These are phyloP conservation scores for Pelagia noctiluca DNA, from an alignment of 30 jellyfish, hydroid and myxozoan species.

Conservation along the genomic window DNA sequence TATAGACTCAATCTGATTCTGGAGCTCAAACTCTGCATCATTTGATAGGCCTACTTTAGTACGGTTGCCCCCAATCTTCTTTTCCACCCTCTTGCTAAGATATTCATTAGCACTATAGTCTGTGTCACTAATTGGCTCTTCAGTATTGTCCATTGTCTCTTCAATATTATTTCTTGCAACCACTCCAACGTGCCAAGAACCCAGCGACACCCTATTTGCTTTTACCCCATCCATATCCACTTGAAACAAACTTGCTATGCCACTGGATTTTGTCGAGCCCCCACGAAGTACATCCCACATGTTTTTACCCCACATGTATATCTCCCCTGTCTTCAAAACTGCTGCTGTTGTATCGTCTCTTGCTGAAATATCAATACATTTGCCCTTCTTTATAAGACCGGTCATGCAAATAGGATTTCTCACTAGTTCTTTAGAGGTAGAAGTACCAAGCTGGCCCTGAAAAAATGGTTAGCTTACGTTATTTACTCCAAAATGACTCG, in stretches of 20 bases:
- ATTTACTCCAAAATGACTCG: background rate
- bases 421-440: background rate
- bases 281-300: constrained; percentile 64
- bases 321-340: constrained; percentile 32
- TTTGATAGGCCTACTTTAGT: too few relatives aligned
- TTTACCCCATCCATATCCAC: background rate
- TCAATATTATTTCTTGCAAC: constrained; percentile 11
- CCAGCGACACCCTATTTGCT: constrained; percentile 28
- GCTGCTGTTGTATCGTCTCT: constrained; percentile 59
- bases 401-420: constrained; percentile 23
- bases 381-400: background rate
- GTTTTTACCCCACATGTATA: constrained; percentile 64
- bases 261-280: constrained; percentile 11
- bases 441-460: constrained; percentile 53
- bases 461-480: background rate
- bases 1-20: too few relatives aligned
- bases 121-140: too few relatives aligned
- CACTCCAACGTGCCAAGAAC: constrained; percentile 71
- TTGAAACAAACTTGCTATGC: constrained; percentile 13
- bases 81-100: too few relatives aligned
- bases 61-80: too few relatives aligned
- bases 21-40: too few relatives aligned
- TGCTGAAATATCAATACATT: constrained; percentile 37
- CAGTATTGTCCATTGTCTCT: background rate
- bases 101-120: too few relatives aligned